Evolutionary conservation across 2,797 vertebrate species (phyloP).

Genomic region (Phataginus tetradactyla): DNA sequence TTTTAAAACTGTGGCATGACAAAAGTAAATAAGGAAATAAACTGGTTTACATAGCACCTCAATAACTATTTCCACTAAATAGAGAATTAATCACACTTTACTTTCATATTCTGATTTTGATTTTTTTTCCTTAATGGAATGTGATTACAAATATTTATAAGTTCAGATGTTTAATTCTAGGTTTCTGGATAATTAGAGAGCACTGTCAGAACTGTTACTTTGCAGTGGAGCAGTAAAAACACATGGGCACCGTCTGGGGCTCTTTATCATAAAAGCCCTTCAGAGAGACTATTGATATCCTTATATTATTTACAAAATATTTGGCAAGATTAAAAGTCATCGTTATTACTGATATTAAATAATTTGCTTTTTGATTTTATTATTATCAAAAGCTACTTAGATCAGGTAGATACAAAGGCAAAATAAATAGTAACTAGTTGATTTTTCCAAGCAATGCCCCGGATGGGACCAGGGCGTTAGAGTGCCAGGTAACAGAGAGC

Average conservation of each 20-base stretch:
- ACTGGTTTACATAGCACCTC: not conserved
- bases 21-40: not conserved
- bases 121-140: not conserved
- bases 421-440: not conserved
- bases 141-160: not conserved
- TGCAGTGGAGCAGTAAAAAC: not conserved
- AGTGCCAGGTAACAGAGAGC: not conserved
- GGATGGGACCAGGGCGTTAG: not conserved
- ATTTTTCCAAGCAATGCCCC: not conserved
- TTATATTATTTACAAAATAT: not conserved
- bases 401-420: not conserved
- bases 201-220: not conserved
- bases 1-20: not conserved
- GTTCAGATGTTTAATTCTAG: not conserved
- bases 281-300: not conserved
- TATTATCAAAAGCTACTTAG: not conserved
- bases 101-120: not conserved
- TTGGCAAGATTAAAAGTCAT: slow-evolving; percentile 2
- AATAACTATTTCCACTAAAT: not conserved
- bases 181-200: not conserved
- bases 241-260: rapidly evolving
- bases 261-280: not conserved
- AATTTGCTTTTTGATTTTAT: not conserved
- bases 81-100: not conserved
- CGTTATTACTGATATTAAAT: not conserved